Evolutionary conservation across 1,140 invertebrate genomes (phyloP).

Genomic region (Elysia chlorotica): DNA sequence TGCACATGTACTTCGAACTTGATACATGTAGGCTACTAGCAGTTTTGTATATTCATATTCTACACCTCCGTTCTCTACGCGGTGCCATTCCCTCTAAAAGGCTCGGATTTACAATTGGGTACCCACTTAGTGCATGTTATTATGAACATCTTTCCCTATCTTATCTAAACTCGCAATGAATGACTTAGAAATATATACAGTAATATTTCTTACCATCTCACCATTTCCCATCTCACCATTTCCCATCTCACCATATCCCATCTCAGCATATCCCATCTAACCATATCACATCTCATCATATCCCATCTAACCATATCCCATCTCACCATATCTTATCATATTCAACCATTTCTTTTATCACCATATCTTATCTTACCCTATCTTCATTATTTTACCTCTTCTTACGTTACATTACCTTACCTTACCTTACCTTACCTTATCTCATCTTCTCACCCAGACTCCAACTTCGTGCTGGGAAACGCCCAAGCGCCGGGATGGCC

Average conservation of each 20-base stretch:
- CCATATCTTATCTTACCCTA: background rate
- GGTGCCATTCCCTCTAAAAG: too few species aligned
- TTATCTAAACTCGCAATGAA: too few species aligned
- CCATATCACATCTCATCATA: background rate
- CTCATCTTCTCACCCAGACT: conserved; percentile 71
- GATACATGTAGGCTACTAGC: too few species aligned
- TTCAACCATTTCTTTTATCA: background rate
- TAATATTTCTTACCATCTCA: too few species aligned
- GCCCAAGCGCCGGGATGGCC: conserved; percentile 90
- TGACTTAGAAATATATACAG: too few species aligned
- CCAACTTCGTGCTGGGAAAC: conserved; percentile 97
- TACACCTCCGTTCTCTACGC: too few species aligned
- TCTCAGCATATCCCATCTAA: background rate
- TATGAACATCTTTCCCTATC: too few species aligned
- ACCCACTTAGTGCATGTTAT: too few species aligned
- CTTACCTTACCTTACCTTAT: background rate
- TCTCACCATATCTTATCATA: background rate
- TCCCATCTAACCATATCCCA: background rate
- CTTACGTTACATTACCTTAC: too few species aligned
- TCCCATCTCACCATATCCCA: background rate
- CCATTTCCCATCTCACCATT: background rate
- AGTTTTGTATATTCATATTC: too few species aligned
- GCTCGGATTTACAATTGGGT: too few species aligned
- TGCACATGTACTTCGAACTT: too few species aligned
- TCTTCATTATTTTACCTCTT: background rate